Conservation (phyloP, 2,888 invertebrate genomes). For the Ceraclea dissimilis region DNA sequence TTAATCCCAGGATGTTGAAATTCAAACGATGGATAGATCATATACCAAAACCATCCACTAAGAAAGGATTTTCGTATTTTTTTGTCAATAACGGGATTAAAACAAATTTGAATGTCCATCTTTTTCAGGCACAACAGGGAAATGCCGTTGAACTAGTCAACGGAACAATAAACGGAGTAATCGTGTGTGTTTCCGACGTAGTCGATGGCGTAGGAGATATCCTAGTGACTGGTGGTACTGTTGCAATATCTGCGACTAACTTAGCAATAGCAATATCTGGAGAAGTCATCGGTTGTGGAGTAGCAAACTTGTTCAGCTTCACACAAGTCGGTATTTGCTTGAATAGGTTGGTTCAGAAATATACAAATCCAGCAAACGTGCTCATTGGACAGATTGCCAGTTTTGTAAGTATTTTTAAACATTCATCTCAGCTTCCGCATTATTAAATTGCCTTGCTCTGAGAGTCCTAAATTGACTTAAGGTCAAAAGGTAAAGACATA, state of each 20-base stretch:
- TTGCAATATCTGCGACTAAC: constrained; percentile 3
- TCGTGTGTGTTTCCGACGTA: constrained; percentile 19
- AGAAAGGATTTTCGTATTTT: no score
- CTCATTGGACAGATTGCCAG: constrained; percentile 1
- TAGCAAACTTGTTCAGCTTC: constrained; percentile 12
- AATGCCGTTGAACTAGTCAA: neutral
- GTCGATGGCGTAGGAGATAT: neutral
- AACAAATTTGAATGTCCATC: no score
- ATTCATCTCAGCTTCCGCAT: no score
- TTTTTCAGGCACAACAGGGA: constrained; percentile 1
- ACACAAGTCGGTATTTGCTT: constrained; percentile 14
- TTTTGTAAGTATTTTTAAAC: constrained; percentile 2
- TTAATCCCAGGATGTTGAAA: no score
- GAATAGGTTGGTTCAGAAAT: constrained; percentile 1
- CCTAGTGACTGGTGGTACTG: neutral
- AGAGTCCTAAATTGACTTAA: no score
- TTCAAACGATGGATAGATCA: no score
- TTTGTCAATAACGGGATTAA: no score
- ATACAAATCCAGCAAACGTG: neutral
- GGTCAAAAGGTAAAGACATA: no score
- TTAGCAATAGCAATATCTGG: constrained; percentile 4
- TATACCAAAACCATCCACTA: no score
- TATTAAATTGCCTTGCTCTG: no score
- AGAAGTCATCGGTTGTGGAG: constrained; percentile 9
- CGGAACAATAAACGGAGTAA: neutral